Percentiles rank a stretch among this genome's conserved stretches.
Evolutionary conservation across 2,888 invertebrate genomes (phyloP).

Genomic region (Cremastinae sp.): DNA sequence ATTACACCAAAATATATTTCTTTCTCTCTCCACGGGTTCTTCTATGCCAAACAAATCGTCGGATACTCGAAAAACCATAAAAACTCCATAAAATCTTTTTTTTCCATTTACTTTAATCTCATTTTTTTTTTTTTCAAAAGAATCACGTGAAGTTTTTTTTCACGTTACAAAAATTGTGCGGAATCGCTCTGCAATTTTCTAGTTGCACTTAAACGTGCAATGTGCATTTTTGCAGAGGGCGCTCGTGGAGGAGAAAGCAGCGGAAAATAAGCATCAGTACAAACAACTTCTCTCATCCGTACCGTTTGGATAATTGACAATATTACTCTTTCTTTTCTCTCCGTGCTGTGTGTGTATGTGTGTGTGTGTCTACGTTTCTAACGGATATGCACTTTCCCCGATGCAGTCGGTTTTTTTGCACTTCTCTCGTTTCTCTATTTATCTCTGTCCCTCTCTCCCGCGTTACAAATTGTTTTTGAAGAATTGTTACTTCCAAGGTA

Average conservation of each 20-base stretch:
- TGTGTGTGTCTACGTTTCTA: constrained; percentile 47
- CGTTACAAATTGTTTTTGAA: neutral
- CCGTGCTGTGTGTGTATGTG: neutral
- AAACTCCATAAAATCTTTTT: too few species aligned
- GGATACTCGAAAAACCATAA: too few species aligned
- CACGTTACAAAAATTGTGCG: neutral
- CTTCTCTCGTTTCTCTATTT: neutral
- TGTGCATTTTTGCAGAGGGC: constrained; percentile 25
- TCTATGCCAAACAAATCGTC: too few species aligned
- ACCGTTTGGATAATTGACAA: constrained; percentile 59
- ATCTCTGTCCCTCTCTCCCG: constrained; percentile 13
- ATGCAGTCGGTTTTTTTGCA: constrained; percentile 17
- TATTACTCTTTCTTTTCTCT: constrained; percentile 54
- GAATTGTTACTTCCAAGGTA: neutral
- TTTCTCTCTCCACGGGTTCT: too few species aligned
- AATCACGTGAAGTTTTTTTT: too few species aligned
- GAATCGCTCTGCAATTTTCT: constrained; percentile 48
- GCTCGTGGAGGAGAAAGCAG: constrained; percentile 56
- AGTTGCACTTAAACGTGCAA: constrained; percentile 41
- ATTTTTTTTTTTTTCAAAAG: too few species aligned
- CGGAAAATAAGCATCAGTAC: constrained; percentile 28
- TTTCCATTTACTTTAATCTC: too few species aligned
- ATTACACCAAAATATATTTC: too few species aligned
- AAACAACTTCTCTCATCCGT: constrained; percentile 41
- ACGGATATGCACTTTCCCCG: constrained; percentile 64